Conservation (phyloP, 2,797 vertebrate species). For the Perodicticus potto region DNA sequence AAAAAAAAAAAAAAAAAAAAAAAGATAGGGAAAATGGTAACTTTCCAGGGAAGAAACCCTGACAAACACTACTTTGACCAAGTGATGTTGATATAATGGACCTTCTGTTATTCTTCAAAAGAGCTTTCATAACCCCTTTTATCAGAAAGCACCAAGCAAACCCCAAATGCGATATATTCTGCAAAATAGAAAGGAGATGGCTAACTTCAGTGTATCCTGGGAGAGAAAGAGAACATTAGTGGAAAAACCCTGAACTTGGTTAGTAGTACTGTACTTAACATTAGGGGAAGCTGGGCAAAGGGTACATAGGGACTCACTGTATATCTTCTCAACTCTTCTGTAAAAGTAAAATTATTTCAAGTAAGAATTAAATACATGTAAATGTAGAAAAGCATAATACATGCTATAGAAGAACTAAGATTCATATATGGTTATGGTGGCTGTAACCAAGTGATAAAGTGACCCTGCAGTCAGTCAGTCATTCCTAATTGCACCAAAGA, state of each 20-base stretch:
- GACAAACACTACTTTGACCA: background rate
- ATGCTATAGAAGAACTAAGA: background rate
- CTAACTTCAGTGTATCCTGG: background rate
- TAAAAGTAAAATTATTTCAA: constrained; percentile 1
- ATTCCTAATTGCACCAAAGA: background rate
- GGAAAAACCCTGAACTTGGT: background rate
- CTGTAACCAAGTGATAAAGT: background rate
- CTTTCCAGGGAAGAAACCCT: background rate
- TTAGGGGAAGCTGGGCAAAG: background rate
- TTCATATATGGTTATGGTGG: background rate
- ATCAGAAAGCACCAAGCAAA: background rate
- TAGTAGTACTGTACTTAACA: background rate
- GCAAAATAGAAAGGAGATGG: background rate
- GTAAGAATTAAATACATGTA: background rate
- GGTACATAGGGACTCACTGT: background rate
- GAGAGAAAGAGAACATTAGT: background rate
- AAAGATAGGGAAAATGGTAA: background rate
- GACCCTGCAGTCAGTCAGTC: background rate
- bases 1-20: too few species aligned
- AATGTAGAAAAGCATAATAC: background rate
- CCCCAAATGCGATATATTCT: background rate
- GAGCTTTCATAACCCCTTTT: background rate
- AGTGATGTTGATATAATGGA: background rate
- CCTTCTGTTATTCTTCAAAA: background rate
- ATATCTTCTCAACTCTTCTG: background rate